A percentile compares a stretch with the other conserved stretches of the same genome.
Conservation (phyloP, 1,140 invertebrate species). For the Drosophila auraria region DNA sequence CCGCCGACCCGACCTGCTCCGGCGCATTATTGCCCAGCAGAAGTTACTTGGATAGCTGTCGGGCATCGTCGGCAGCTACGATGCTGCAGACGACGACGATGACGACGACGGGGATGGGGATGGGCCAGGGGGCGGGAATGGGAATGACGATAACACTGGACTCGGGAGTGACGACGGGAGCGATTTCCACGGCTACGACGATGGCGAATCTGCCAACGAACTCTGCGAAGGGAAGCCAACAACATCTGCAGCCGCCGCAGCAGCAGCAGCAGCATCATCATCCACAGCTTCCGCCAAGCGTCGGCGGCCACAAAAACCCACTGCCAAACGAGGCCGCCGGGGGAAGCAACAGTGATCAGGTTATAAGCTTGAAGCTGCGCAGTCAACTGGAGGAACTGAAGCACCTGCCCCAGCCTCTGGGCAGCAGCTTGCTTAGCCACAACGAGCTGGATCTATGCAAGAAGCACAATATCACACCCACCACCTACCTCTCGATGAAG, state of each 20-base stretch:
- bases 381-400: slow-evolving; percentile 77
- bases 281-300: slow-evolving; percentile 38
- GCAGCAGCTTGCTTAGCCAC: slow-evolving; percentile 82
- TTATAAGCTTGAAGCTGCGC: slow-evolving; percentile 73
- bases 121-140: slow-evolving; percentile 37
- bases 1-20: slow-evolving; percentile 83
- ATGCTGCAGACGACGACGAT: slow-evolving; percentile 71
- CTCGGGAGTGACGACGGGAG: slow-evolving; percentile 68
- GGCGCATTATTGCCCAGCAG: slow-evolving; percentile 86
- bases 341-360: slow-evolving; percentile 38
- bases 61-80: slow-evolving; percentile 85
- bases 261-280: slow-evolving; percentile 31
- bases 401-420: slow-evolving; percentile 66
- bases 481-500: slow-evolving; percentile 87
- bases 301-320: slow-evolving; percentile 42
- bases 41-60: slow-evolving; percentile 88
- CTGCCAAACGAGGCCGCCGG: slow-evolving; percentile 47
- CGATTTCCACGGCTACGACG: slow-evolving; percentile 79
- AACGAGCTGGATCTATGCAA: slow-evolving; percentile 86
- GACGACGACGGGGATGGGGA: slow-evolving; percentile 35
- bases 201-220: slow-evolving; percentile 72
- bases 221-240: slow-evolving; percentile 65
- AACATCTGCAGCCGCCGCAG: slow-evolving; percentile 64
- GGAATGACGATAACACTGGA: slow-evolving; percentile 49
- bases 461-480: slow-evolving; percentile 86